These are phyloP conservation scores for Junco hyemalis DNA, from an alignment of 2,113 vertebrate genomes.

Conservation along the genomic window DNA sequence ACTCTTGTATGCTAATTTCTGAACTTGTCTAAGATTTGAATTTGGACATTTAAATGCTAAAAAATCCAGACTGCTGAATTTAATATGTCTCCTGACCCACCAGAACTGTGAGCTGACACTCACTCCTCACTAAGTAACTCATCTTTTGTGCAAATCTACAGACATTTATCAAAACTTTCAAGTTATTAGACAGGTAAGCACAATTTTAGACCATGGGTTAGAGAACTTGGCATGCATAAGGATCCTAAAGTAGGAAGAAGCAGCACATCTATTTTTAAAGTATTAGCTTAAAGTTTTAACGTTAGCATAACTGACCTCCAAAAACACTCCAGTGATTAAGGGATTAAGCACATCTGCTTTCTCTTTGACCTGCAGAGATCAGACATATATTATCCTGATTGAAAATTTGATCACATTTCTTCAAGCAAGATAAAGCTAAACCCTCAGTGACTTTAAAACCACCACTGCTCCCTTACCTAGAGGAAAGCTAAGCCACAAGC, in stretches of 20 bases:
- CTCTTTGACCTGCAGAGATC: constrained; percentile 83
- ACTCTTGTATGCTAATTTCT: neutral
- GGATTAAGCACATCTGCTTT: constrained; percentile 94
- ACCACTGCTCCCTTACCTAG: neutral
- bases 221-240: neutral
- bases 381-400: constrained; percentile 43
- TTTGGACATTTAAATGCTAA: neutral
- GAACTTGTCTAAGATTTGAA: neutral
- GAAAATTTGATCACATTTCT: constrained; percentile 54
- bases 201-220: neutral
- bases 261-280: neutral
- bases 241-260: neutral
- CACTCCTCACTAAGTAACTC: neutral
- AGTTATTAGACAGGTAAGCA: neutral
- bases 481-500: neutral
- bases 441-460: neutral
- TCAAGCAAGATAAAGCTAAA: constrained; percentile 28
- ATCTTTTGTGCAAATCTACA: neutral
- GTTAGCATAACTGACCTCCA: constrained; percentile 86
- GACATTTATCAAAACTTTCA: neutral
- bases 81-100: neutral
- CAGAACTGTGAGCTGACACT: neutral
- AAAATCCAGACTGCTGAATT: neutral
- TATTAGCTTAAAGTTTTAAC: constrained; percentile 37
- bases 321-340: constrained; percentile 93